Base-by-base conservation (phyloP, 2,113 vertebrate genomes). In the Thymallus thymallus region DNA sequence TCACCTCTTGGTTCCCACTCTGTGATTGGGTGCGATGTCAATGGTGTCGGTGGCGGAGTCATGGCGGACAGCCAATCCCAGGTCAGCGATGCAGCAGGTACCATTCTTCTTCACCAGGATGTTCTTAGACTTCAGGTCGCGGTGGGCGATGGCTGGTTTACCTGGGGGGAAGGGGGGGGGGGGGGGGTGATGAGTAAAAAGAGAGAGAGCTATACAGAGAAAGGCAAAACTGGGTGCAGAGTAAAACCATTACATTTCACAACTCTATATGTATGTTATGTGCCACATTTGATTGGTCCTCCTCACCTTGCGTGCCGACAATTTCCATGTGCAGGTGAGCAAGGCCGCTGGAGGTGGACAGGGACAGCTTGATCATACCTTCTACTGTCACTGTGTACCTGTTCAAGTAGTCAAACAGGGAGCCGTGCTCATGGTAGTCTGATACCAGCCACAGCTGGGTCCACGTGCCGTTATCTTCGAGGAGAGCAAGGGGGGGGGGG, bases 291-390 rank as follows among this genome's bases (percentile, higher is more conserved):
- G 7, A 9, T 63, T 10, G 61, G 20, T 60, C n/a, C 20, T 14
- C 56, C 75, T 82, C 91, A 99, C 98, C 98, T 96, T 99, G 98
- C 0, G 97, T 99, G 73, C 98, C 98, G 76, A 99, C 97, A 69
- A 99, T 99, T 89, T 99, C 97, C 98, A 99, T 99, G 84, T 99
- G 98, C 72, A 99, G 96, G 91, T 99, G 98, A 67, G 98, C 98
- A 72, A 99, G 95, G 76, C 98, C 98, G 62, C 98, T 99, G 79
- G 97, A 96, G 2, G 97, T 99, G 63, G 97, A 99, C 88, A 99
- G 89, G 72, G 97, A 96, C 14, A 99, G 89, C 76, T 99, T 99
- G 87, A 99, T 96, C 97, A 98, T 98, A 82, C 98, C 98, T 91
- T 99, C 98, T 87, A 99, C 97, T 0, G 96, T 98, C 66, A 98